Percentiles rank a stretch among this genome's conserved stretches.
Conservation (phyloP, 2,888 invertebrate species). For the Machimus rusticus region DNA sequence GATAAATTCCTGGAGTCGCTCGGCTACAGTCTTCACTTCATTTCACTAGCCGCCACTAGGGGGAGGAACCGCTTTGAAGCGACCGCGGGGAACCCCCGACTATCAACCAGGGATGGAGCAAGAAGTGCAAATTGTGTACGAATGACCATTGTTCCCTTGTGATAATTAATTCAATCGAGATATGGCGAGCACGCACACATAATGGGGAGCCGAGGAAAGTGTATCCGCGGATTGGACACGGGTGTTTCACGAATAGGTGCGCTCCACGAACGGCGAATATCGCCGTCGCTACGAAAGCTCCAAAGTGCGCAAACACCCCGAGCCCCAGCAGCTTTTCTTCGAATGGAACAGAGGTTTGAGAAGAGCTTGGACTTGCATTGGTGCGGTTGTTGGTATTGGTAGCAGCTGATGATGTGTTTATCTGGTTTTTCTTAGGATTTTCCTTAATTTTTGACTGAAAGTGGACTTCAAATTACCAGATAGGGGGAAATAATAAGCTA, state of each 20-base stretch:
- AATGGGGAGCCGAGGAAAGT: background rate
- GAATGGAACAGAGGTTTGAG: background rate
- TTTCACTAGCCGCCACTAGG: background rate
- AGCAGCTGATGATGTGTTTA: constrained; percentile 28
- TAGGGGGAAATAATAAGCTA: background rate
- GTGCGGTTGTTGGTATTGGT: background rate
- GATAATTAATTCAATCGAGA: background rate
- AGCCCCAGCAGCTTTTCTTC: background rate
- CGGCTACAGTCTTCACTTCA: background rate
- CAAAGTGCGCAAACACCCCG: background rate
- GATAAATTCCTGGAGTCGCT: background rate
- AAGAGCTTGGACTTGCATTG: constrained; percentile 4
- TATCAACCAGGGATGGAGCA: background rate
- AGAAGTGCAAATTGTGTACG: background rate
- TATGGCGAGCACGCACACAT: background rate
- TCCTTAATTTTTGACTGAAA: constrained; percentile 29
- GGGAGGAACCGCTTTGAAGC: background rate
- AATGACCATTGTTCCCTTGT: background rate
- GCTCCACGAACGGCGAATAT: background rate
- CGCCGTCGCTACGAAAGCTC: background rate
- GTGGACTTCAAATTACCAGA: background rate
- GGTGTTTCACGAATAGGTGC: background rate
- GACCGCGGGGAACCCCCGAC: background rate
- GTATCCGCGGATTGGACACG: background rate
- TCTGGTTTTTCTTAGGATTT: constrained; percentile 19